Evolutionary conservation across 2,888 invertebrate species (phyloP), one percentile per base, ranked within the genome.

Genomic region (Meiosimyza decipiens): DNA sequence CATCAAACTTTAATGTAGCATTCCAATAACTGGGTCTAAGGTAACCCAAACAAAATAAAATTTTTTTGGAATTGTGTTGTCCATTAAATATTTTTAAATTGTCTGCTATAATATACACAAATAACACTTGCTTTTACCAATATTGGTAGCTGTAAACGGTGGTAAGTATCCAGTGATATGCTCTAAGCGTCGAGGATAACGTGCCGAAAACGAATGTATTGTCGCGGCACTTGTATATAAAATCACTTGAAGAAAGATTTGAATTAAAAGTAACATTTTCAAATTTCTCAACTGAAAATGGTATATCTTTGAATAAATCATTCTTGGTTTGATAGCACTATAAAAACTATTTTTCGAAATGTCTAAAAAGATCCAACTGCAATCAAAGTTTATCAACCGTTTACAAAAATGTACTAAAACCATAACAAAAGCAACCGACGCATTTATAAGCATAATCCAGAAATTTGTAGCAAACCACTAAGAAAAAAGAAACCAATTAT

Each of bases 101-200:
- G 28, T 28, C 28, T 3, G 28, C 28, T 28, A 28, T 28, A 2
- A 28, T 4, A 3, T 28, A 28, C 28, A 28, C 4, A 4, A 4
- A 28, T 28, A 28, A 28, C 28, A 28, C 28, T 28, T 28, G 2
- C 22, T 28, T 28, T 55, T 72, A 77, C 73, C 73, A 59, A 63
- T 70, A 50, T 55, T 57, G 15, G 69, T 52, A 15, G 71, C 52
- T 9, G 54, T 51, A 28, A 64, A 28, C 1, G 76, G 71, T 18
- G 77, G 74, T 16, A 76, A 50, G 65, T 74, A 77, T 60, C 66
- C 74, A 51, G 71, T 71, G 40, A 62, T 72, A 1, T 65, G 65
- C 28, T 54, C 63, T 51, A 67, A 15, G 11, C 67, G 64, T 54
- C 66, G 71, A 1, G 67, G 18, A 55, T 57, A 49, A 22, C 64